A percentile compares a stretch with the other conserved stretches of the same genome.
These are phyloP conservation scores for Oryzias celebensis DNA, from an alignment of 2,113 vertebrate species.

Conservation along the genomic window DNA sequence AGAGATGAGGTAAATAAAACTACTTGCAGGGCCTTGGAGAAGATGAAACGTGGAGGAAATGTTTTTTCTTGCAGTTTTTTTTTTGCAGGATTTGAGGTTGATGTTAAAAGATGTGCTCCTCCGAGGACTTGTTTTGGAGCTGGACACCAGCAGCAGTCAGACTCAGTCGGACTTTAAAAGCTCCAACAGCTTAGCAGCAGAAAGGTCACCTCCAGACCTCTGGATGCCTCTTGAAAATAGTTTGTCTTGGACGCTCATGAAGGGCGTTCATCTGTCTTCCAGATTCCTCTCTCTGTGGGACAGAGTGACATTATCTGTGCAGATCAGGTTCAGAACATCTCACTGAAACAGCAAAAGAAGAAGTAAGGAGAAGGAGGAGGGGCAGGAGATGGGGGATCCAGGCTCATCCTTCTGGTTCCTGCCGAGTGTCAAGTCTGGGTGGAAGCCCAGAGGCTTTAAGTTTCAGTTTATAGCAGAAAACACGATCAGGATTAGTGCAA, in stretches of 20 bases:
- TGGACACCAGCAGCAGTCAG: background rate
- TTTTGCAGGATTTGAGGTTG: background rate
- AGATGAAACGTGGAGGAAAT: no score
- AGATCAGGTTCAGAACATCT: conserved; percentile 59
- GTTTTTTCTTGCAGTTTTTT: background rate
- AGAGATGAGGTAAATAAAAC: no score
- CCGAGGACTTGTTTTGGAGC: no score
- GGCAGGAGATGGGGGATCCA: conserved; percentile 11
- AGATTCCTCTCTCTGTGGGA: conserved; percentile 34
- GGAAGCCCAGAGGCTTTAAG: background rate
- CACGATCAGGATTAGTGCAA: no score
- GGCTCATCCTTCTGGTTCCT: conserved; percentile 33
- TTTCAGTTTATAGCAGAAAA: no score
- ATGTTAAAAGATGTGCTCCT: no score
- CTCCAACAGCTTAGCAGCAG: background rate
- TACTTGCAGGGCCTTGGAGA: no score
- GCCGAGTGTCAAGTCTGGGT: conserved; percentile 34
- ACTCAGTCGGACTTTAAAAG: background rate
- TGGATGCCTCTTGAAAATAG: conserved; percentile 5
- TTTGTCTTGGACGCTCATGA: conserved; percentile 28
- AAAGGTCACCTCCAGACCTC: conserved; percentile 12
- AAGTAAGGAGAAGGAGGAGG: conserved; percentile 17
- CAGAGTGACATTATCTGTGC: conserved; percentile 37
- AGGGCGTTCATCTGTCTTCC: background rate
- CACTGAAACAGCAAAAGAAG: conserved; percentile 52